Conservation (phyloP, 2,113 vertebrate genomes). For the Saimiri boliviensis region DNA sequence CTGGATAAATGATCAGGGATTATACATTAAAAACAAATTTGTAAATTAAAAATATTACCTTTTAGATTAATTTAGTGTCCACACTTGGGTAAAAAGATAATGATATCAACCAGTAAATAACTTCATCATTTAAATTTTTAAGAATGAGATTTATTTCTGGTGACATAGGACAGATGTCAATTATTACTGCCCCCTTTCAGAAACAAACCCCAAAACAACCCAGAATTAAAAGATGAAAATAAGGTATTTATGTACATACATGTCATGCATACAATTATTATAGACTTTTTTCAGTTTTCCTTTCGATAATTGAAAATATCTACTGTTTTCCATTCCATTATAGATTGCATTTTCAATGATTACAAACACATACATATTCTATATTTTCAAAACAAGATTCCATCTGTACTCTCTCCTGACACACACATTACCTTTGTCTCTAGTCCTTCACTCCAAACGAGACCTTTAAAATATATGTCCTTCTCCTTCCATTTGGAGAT, state of each 20-base stretch:
- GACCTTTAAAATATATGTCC: not conserved
- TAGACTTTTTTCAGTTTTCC: not conserved
- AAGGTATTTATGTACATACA: not conserved
- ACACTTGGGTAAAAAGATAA: not conserved
- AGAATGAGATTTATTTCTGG: not conserved
- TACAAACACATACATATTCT: not conserved
- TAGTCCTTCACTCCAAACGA: not conserved
- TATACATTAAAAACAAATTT: not conserved
- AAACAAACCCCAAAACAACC: not conserved
- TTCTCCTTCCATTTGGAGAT: not conserved
- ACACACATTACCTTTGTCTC: not conserved
- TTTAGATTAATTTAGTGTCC: not conserved
- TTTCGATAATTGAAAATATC: not conserved
- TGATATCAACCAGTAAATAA: not conserved
- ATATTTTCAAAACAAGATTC: not conserved
- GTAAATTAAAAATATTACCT: not conserved
- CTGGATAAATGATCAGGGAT: not conserved
- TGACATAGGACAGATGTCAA: not conserved
- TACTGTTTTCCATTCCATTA: not conserved
- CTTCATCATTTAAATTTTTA: not conserved
- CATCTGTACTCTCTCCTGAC: not conserved
- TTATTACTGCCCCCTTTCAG: not conserved
- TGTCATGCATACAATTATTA: not conserved
- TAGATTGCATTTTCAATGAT: not conserved
- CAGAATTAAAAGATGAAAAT: not conserved